phyloP scores from a whole-genome alignment of 1,140 invertebrate species.

The Pogonomyrmex barbatus region DNA sequence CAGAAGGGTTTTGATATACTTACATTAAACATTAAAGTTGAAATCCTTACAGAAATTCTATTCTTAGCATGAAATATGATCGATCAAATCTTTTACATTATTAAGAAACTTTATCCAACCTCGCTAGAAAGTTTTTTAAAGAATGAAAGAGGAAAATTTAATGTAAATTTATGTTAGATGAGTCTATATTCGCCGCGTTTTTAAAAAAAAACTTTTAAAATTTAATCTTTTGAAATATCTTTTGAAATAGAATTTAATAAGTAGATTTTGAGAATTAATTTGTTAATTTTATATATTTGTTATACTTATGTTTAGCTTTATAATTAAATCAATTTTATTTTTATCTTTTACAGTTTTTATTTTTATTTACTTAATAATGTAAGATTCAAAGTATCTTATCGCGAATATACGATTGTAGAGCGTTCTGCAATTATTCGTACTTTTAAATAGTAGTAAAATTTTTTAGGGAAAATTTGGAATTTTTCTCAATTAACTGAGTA shows the following conservation, averaged over 20 bases:
- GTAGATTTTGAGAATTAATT: neutral
- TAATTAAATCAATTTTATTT: neutral
- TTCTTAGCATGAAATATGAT: conserved; percentile 21
- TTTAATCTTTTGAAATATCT: too few species aligned
- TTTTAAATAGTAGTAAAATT: neutral
- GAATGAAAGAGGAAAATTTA: neutral
- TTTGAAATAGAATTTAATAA: neutral
- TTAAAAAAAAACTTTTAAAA: too few species aligned
- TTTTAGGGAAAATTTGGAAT: neutral
- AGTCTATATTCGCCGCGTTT: neutral
- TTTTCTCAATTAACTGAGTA: neutral
- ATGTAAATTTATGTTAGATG: neutral
- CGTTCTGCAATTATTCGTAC: neutral
- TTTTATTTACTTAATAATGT: neutral
- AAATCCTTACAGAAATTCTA: conserved; percentile 24
- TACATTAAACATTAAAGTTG: conserved; percentile 33
- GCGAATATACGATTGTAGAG: neutral
- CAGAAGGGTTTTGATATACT: conserved; percentile 7
- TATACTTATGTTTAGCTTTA: neutral
- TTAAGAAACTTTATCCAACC: conserved; percentile 4
- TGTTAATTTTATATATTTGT: neutral
- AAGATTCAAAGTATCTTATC: neutral
- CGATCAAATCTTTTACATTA: conserved; percentile 14
- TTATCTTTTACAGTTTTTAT: neutral
- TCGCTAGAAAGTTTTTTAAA: neutral